Base-by-base conservation (phyloP, 2,888 invertebrate genomes). In the Sipha maydis region DNA sequence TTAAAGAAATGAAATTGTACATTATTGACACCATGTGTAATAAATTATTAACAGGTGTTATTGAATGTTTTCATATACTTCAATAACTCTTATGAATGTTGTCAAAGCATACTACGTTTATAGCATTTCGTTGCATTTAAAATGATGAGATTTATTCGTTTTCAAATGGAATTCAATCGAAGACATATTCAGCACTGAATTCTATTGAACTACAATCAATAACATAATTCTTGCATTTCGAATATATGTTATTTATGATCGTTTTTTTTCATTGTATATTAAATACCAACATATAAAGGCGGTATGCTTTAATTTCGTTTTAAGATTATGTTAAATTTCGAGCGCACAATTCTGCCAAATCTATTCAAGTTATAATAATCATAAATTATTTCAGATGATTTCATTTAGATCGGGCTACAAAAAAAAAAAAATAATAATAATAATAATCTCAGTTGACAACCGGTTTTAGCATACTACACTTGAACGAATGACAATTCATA, bases 21-120 rank as follows among this genome's bases (percentile, higher is more conserved):
- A 79, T 79, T 79, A 79, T 61, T 31, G 61, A 79, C 61, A 79
- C 34, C 61, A 14, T 14, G 71, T 31, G 56, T 83, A 9, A 73
- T 73, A 83, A 83, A 73, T 83, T 83, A 83, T 75, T 73, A 73
- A 83, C 83, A 83, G 83, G 83, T 83, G 83, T 54, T n/a, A 41
- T 41, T 80, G 41, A 80, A 67, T 56, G 54, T 83, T 83, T 83
- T 71, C 38, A 34, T 61, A 61, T 61, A 34, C 56, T 61, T 79
- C 56, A 61, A 38, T 61, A 79, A n/a, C 56, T 79, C 79, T 34
- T 17, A 34, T 79, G 61, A 79, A 79, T 61, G 61, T 79, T 38
- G 61, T 41, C 61, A 61, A 25, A 56, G 3, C 21, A 19, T 31
- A 54, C 28, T n/a, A 11, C 28, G 28, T 48, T 77, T 25, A 14